Evolutionary conservation across 2,113 vertebrate genomes (phyloP), one percentile per base, ranked within the genome.

Genomic region (Peromyscus polionotus): DNA sequence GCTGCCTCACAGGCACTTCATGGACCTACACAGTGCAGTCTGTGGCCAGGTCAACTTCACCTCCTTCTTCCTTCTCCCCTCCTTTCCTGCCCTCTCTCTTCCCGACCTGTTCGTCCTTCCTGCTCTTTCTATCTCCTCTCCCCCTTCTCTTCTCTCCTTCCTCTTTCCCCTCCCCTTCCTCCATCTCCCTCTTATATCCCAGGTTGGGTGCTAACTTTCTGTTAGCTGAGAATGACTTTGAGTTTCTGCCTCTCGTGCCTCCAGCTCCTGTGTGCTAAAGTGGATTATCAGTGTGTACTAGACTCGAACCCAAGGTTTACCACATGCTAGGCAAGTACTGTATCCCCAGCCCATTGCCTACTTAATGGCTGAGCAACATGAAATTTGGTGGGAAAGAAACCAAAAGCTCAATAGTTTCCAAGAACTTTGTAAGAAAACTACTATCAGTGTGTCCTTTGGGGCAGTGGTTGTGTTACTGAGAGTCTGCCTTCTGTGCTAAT

Each of bases 401-500:
- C 70, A 87, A 92, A 73, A 91, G 11, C 72, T 92, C 63, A 93
- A 4, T 65, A 72, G 33, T 95, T 87, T 19, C 28, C 72, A 36
- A 91, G 63, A 39, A 93, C 48, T 79, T 94, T 70, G 75, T 22
- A 73, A 86, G 31, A 51, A 72, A 87, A 68, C 4, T 61, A 61
- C 83, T 63, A 57, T 63, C 77, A 1, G 4, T 70, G n/a, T 86
- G 67, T 86, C 72, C 11, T 91, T 80, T 80, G 63, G 68, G 20
- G 36, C n/a, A 19, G 11, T 89, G 88, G 77, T 31, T 85, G 68
- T 5, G 39, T 84, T 96, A 91, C 91, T 57, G 68, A 91, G 86
- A 73, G 13, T 36, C 72, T 93, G 68, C 84, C 48, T 33, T 96
- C 94, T 88, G 72, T 76, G 68, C 81, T 97, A 65, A 94, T 87